These are phyloP conservation scores for Apotomis turbidana DNA, from an alignment of 2,888 invertebrate species.

Conservation along the genomic window DNA sequence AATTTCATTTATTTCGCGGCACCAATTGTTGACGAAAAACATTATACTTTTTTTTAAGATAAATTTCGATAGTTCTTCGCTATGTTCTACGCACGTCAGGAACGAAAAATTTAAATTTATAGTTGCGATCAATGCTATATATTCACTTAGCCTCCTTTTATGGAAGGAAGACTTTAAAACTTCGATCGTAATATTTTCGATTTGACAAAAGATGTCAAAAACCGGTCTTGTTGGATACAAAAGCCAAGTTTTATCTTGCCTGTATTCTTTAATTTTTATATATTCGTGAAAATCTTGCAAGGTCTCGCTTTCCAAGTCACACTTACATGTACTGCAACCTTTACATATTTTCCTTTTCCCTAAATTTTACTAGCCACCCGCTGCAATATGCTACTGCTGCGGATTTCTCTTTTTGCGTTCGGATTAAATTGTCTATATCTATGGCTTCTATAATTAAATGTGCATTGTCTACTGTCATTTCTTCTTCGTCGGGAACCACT, in stretches of 20 bases:
- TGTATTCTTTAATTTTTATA: not conserved
- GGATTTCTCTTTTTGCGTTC: not conserved
- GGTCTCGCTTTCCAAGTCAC: not conserved
- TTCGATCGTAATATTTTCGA: too few species aligned
- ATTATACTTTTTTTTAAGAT: too few species aligned
- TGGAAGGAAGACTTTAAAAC: too few species aligned
- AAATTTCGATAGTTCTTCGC: too few species aligned
- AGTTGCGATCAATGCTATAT: too few species aligned
- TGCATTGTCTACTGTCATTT: not conserved
- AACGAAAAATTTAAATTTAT: too few species aligned
- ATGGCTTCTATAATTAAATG: not conserved
- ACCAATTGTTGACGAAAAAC: too few species aligned
- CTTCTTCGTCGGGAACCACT: not conserved
- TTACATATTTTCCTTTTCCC: not conserved
- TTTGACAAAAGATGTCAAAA: too few species aligned
- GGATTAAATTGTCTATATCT: not conserved
- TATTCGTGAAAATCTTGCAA: not conserved
- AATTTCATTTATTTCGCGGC: not conserved
- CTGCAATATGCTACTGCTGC: slow-evolving; percentile 1
- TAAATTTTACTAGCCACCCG: not conserved
- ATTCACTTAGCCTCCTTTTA: too few species aligned
- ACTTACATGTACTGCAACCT: not conserved
- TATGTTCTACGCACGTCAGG: too few species aligned
- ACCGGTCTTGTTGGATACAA: too few species aligned
- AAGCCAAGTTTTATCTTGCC: too few species aligned